Conservation (phyloP, 1,140 invertebrate species). For the Glossosoma conforme region DNA sequence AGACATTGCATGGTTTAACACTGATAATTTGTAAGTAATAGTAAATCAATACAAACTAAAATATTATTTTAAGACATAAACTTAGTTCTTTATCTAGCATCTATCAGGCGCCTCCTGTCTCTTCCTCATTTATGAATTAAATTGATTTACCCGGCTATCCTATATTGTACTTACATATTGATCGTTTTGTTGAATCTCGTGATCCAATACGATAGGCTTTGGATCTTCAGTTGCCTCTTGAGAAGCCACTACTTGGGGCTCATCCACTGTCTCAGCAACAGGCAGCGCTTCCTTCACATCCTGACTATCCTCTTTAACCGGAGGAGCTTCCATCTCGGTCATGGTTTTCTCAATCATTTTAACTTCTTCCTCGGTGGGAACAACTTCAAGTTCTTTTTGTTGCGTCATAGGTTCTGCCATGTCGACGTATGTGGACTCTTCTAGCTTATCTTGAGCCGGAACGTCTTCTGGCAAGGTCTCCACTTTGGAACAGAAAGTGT, state of each 20-base stretch:
- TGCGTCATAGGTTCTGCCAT: too few species aligned
- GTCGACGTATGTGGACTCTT: too few species aligned
- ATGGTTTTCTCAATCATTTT: too few species aligned
- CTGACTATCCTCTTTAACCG: too few species aligned
- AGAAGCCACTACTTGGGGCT: too few species aligned
- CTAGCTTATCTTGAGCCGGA: too few species aligned
- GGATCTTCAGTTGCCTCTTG: not conserved
- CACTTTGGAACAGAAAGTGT: too few species aligned
- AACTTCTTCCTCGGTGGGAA: too few species aligned
- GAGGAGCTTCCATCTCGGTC: too few species aligned
- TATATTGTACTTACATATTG: slow-evolving; percentile 14
- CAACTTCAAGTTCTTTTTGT: too few species aligned
- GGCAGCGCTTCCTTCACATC: not conserved
- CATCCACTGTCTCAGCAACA: not conserved
- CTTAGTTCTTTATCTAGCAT: not conserved
- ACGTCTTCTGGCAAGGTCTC: too few species aligned
- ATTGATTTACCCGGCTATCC: not conserved
- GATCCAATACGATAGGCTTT: slow-evolving; percentile 13
- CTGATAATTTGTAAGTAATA: not conserved
- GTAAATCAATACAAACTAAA: not conserved
- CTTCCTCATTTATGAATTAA: not conserved
- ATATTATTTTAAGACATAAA: not conserved
- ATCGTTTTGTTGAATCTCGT: slow-evolving; percentile 25
- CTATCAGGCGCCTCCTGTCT: not conserved
- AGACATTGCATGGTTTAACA: not conserved